Evolutionary conservation across 2,797 vertebrate species (phyloP).

Genomic region (Triplophysa yarkandensis): DNA sequence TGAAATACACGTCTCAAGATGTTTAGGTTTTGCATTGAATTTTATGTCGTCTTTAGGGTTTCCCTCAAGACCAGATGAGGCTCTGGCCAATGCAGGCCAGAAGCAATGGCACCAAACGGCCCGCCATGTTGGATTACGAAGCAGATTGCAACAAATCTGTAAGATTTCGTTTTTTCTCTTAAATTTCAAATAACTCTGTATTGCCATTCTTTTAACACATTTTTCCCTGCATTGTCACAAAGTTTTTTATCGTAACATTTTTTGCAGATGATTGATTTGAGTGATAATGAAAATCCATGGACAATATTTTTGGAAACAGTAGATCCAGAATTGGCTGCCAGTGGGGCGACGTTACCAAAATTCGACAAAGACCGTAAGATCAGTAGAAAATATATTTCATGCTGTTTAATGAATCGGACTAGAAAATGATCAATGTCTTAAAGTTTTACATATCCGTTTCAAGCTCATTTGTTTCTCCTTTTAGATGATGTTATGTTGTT

Average conservation of each 20-base stretch:
- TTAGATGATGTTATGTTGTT: constrained; percentile 99
- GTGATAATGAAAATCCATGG: constrained; percentile 99
- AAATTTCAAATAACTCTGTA: neutral
- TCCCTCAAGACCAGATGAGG: constrained; percentile 98
- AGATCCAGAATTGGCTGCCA: constrained; percentile 97
- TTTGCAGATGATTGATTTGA: constrained; percentile 96
- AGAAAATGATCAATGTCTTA: neutral
- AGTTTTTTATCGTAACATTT: neutral
- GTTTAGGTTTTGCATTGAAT: constrained; percentile 45
- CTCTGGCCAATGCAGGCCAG: constrained; percentile 99
- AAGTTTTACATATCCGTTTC: neutral
- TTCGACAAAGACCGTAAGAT: constrained; percentile 98
- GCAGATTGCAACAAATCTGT: constrained; percentile 97
- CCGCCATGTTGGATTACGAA: constrained; percentile 98
- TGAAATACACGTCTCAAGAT: neutral
- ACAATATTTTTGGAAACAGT: constrained; percentile 99
- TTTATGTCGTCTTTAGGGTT: constrained; percentile 79
- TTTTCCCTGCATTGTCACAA: neutral
- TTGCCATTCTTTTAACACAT: neutral
- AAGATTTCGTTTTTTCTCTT: constrained; percentile 57
- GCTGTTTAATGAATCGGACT: neutral
- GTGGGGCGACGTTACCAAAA: constrained; percentile 95
- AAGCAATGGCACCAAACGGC: constrained; percentile 97
- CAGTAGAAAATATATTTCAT: neutral
- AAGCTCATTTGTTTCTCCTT: constrained; percentile 28